These are phyloP conservation scores for Oxytorus armatus DNA, from an alignment of 2,888 invertebrate genomes.

Conservation along the genomic window DNA sequence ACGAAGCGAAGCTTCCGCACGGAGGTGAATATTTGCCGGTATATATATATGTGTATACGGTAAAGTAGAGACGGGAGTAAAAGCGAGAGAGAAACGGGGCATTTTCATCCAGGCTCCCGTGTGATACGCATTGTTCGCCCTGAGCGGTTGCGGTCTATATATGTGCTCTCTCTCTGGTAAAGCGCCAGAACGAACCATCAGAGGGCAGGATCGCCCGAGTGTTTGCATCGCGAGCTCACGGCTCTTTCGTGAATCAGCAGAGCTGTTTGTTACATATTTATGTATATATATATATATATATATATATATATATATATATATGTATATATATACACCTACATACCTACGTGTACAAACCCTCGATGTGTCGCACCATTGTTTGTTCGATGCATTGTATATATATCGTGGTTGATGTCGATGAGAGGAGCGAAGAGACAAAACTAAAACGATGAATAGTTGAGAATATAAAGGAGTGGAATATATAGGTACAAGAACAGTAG, in stretches of 20 bases:
- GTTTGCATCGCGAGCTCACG: constrained; percentile 71
- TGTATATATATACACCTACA: constrained; percentile 1
- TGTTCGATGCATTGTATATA: constrained; percentile 67
- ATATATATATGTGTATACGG: constrained; percentile 4
- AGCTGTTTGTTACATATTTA: constrained; percentile 49
- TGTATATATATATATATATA: background rate
- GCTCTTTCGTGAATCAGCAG: constrained; percentile 73
- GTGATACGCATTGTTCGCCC: constrained; percentile 79
- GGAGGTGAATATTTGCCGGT: constrained; percentile 54
- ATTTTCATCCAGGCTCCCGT: constrained; percentile 78
- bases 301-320: constrained; percentile 18
- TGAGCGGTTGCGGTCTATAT: constrained; percentile 71
- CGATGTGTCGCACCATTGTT: constrained; percentile 72
- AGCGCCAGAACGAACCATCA: constrained; percentile 46
- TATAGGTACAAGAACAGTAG: background rate
- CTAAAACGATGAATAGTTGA: constrained; percentile 39
- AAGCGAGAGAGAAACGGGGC: constrained; percentile 66
- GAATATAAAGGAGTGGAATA: constrained; percentile 11
- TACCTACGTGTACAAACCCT: constrained; percentile 38
- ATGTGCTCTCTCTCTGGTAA: constrained; percentile 35
- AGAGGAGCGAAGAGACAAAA: constrained; percentile 38
- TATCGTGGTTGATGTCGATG: constrained; percentile 40
- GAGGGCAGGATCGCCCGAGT: constrained; percentile 63
- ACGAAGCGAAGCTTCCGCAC: constrained; percentile 66
- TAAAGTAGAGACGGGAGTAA: constrained; percentile 28